These are phyloP conservation scores for Perdita meconis DNA, from an alignment of 2,888 invertebrate species.

Conservation along the genomic window DNA sequence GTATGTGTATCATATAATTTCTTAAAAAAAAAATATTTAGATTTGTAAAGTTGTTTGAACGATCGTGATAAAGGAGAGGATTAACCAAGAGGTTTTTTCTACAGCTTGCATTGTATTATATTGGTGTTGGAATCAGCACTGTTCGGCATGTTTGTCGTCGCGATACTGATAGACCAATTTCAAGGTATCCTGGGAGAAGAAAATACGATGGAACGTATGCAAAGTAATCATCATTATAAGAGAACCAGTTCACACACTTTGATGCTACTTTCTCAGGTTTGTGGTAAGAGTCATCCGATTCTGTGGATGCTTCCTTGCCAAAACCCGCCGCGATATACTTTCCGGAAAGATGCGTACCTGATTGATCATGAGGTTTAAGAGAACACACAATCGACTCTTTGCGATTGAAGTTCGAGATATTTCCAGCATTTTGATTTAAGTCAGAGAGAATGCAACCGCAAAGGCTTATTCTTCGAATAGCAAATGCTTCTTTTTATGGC, in stretches of 20 bases:
- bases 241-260: constrained; percentile 86
- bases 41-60: no score
- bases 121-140: constrained; percentile 92
- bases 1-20: constrained; percentile 85
- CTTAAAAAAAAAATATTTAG: constrained; percentile 9
- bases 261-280: constrained; percentile 90
- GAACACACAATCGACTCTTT: constrained; percentile 3
- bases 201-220: constrained; percentile 92
- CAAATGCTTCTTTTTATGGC: constrained; percentile 24
- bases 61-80: constrained; percentile 14
- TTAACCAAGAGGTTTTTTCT: constrained; percentile 73
- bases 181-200: constrained; percentile 94
- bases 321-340: constrained; percentile 81
- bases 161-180: constrained; percentile 94
- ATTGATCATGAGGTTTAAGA: constrained; percentile 81
- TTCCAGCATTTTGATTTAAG: no score
- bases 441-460: no score
- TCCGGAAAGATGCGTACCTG: constrained; percentile 80
- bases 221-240: constrained; percentile 87
- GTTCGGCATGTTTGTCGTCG: constrained; percentile 95
- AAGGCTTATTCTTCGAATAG: no score
- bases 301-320: constrained; percentile 90
- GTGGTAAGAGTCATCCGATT: constrained; percentile 90
- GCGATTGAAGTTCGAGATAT: no score
- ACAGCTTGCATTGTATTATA: constrained; percentile 93